Base-by-base conservation (phyloP, 2,113 vertebrate genomes). In the Dermatemys mawii region DNA sequence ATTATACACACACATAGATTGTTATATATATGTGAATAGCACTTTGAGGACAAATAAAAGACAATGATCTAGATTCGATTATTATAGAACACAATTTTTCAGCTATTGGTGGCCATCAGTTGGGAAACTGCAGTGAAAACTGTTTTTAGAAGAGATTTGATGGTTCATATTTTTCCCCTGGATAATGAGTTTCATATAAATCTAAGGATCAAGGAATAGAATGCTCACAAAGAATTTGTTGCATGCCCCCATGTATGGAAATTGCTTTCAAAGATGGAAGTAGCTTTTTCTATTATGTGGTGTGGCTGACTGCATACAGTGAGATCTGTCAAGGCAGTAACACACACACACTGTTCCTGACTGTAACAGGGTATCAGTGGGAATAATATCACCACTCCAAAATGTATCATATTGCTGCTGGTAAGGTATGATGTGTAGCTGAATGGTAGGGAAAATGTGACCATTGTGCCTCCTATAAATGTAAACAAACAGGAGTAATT, bases 401-500 rank as follows among this genome's bases (percentile, higher is more conserved):
- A 93, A 90, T 35, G 14, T 5, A 60, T 51, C 0, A 1, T 63
- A 50, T 55, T 79, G 87, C 1, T 54, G 35, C 46, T 86, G 87
- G 78, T 82, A 73, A 89, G 48, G 84, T 24, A 13, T 4, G 11
- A 89, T 8, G 44, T 67, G 63, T 90, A 81, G 13, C 75, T 85
- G 75, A 16, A 87, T 24, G 14, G 4, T 63, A 4, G 6, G 12
- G 2, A 4, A 1, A 87, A 70, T 14, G 29, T 82, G 44, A 76
- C 13, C 81, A 51, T 90, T 92, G 41, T 82, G 93, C 57, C 54
- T 82, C 84, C 75, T 89, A 46, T 75, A 87, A 54, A 17, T 29
- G 85, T 81, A 90, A 90, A 70, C 32, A 83, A 90, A 79, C 24
- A 83, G 27, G 57, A 90, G 21, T 89, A 89, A 87, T 8, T 27